Evolutionary conservation across 2,113 vertebrate genomes (phyloP).

Genomic region (Alligator mississippiensis): DNA sequence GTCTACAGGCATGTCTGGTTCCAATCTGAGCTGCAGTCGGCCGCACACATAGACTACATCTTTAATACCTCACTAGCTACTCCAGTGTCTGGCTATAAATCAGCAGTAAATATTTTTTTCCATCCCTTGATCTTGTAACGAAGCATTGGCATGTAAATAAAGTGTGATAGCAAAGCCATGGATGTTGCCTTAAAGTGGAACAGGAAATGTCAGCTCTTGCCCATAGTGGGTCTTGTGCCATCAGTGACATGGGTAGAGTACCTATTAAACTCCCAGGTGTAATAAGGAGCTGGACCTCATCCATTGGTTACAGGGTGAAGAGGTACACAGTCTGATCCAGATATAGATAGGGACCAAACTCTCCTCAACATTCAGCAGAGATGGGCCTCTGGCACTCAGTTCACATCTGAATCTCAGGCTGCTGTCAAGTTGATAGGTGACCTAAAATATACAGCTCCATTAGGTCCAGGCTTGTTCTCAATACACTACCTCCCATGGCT

Average conservation of each 20-base stretch:
- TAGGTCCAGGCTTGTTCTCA: background rate
- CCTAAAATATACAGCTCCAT: background rate
- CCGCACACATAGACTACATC: too few relatives aligned
- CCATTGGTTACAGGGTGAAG: background rate
- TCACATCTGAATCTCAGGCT: background rate
- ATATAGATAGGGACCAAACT: background rate
- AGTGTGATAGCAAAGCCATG: background rate
- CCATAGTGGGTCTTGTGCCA: background rate
- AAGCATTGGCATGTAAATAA: background rate
- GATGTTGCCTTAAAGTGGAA: background rate
- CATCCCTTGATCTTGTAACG: background rate
- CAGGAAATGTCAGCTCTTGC: background rate
- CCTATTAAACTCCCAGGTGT: background rate
- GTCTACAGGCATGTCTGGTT: background rate
- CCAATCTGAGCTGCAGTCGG: background rate
- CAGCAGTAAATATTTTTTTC: background rate
- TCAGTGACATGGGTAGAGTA: too few relatives aligned
- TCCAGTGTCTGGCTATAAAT: background rate
- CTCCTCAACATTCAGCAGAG: background rate
- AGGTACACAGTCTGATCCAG: background rate
- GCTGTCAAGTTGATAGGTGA: background rate
- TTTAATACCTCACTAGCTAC: background rate
- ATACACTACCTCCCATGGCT: background rate
- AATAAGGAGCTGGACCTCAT: background rate
- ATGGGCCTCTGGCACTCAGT: background rate